Base-by-base conservation (phyloP, 2,888 invertebrate species). In the Brenthis hecate region DNA sequence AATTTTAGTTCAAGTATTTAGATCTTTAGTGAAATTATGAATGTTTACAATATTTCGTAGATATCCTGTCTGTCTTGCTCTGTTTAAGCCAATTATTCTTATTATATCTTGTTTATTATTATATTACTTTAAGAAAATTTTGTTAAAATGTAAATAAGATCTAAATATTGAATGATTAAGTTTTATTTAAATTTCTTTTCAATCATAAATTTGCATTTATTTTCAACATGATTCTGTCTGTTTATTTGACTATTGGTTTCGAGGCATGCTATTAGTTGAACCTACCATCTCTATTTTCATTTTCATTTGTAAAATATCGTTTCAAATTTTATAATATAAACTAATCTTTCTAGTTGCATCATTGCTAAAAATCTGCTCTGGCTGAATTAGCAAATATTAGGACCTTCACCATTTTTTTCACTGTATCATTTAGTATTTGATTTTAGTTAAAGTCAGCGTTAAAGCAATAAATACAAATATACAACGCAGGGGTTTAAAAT, bases 1-100 rank as follows among this genome's bases (percentile, higher is more conserved):
- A 62, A 70, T 74, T 64, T 74, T 71, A 74, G 69, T 66, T 58
- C 76, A 79, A 81, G 77, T 80, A 80, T 76, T 70, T 78, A 76
- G 78, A 77, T 76, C 48, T 55, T 68, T 57, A 64, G n/a, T 28
- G 13, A 62, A 14, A 4, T 62, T 62, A 16, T 14, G 13, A 54
- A 54, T 53, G 19, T 43, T 8, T 8, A 36, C 8, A 8, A 36
- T 36, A 36, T 8, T 43, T 43, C 11, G 36, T 43, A 43, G 36
- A 2, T 43, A 8, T 36, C 8, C 36, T 36, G 16, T 62, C 32
- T 36, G 32, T 43, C 8, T 19, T 62, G 16, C 43, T 51, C 32
- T 19, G 14, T 54, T 54, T 53, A 6, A 51, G 16, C 1, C 13
- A 36, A 13, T 32, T 16, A 54, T 62, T 19, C 19, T 53, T 51